These are phyloP conservation scores for Camponotus fellah DNA, from an alignment of 2,888 invertebrate species.

Conservation along the genomic window DNA sequence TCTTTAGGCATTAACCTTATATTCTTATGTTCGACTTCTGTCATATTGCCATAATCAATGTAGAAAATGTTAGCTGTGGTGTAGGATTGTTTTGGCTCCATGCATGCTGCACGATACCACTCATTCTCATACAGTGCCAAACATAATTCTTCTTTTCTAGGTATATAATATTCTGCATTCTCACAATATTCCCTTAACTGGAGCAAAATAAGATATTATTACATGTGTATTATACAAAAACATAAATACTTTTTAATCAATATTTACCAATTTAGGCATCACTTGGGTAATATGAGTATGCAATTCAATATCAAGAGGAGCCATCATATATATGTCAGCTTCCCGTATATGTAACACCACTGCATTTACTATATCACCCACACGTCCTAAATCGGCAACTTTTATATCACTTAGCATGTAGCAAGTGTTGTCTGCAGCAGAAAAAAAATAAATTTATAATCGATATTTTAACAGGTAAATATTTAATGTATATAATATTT, in stretches of 20 bases:
- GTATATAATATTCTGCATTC: slow-evolving; percentile 78
- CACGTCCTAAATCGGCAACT: slow-evolving; percentile 72
- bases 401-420: slow-evolving; percentile 72
- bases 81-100: slow-evolving; percentile 62
- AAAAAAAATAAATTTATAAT: slow-evolving; percentile 14
- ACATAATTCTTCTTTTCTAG: slow-evolving; percentile 81
- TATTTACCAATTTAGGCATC: slow-evolving; percentile 73
- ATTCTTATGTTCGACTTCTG: slow-evolving; percentile 76
- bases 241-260: background rate
- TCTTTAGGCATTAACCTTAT: slow-evolving; percentile 82
- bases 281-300: slow-evolving; percentile 70
- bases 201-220: slow-evolving; percentile 36
- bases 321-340: slow-evolving; percentile 70
- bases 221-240: background rate
- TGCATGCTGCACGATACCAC: slow-evolving; percentile 82
- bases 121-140: slow-evolving; percentile 77
- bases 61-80: slow-evolving; percentile 77
- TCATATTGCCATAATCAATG: slow-evolving; percentile 82
- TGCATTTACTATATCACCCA: slow-evolving; percentile 70
- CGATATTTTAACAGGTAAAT: slow-evolving; percentile 1
- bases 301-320: slow-evolving; percentile 71
- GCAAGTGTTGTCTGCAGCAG: slow-evolving; percentile 66
- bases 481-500: slow-evolving; percentile 15
- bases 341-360: slow-evolving; percentile 57
- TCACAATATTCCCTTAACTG: slow-evolving; percentile 79